Percentiles rank a stretch among this genome's conserved stretches.
Evolutionary conservation across 2,113 vertebrate species (phyloP).

Genomic region (Fukomys damarensis): DNA sequence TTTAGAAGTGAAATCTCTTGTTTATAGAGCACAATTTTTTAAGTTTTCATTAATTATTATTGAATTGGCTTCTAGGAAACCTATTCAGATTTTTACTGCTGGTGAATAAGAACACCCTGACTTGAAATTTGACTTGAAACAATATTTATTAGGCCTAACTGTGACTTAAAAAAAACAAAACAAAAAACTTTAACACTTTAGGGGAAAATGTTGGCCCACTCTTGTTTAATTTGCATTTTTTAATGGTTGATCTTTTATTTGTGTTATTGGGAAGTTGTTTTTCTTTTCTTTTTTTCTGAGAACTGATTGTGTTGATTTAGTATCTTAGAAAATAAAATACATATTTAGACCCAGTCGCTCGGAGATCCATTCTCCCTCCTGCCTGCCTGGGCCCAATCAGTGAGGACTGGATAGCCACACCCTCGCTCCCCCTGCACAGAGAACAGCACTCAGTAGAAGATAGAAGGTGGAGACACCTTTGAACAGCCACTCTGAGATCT

Average conservation of each 20-base stretch:
- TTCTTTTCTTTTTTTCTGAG: conserved; percentile 15
- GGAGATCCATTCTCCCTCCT: too few relatives aligned
- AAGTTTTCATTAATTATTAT: background rate
- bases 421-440: too few relatives aligned
- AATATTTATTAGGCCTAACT: background rate
- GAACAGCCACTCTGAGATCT: too few relatives aligned
- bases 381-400: too few relatives aligned
- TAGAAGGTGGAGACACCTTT: too few relatives aligned
- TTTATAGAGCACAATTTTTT: background rate
- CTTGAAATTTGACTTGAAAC: background rate
- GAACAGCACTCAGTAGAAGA: too few relatives aligned
- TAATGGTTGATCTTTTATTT: background rate
- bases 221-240: conserved; percentile 33
- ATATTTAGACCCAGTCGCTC: too few relatives aligned
- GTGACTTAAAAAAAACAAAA: background rate
- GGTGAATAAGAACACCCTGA: background rate
- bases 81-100: background rate
- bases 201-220: background rate
- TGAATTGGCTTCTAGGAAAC: background rate
- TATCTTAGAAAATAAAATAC: conserved; percentile 18
- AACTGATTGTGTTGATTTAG: background rate
- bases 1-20: background rate
- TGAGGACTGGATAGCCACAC: too few relatives aligned
- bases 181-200: background rate
- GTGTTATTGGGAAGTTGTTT: background rate